These are phyloP conservation scores for Tachuris rubrigastra DNA, from an alignment of 2,113 vertebrate genomes.

Conservation along the genomic window DNA sequence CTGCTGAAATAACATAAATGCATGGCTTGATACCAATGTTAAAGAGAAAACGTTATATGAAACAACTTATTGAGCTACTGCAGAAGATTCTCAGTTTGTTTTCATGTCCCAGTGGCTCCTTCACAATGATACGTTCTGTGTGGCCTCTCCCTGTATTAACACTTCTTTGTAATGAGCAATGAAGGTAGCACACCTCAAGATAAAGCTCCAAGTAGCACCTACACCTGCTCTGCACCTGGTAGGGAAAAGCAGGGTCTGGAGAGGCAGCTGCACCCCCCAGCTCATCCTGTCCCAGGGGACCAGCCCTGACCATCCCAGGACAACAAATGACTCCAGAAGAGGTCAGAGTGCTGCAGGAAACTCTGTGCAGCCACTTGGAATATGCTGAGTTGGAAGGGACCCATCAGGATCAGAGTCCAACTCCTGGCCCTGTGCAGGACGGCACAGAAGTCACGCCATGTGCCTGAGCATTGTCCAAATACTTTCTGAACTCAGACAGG, in stretches of 20 bases:
- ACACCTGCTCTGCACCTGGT: background rate
- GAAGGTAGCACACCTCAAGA: fast-evolving
- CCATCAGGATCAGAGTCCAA: background rate
- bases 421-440: background rate
- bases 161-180: fast-evolving
- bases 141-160: fast-evolving
- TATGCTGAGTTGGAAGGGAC: background rate
- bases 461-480: fast-evolving
- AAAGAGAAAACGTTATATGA: background rate
- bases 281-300: background rate
- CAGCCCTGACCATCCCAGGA: fast-evolving
- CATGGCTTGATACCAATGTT: background rate
- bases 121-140: fast-evolving
- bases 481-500: background rate
- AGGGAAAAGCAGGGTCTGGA: fast-evolving
- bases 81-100: fast-evolving
- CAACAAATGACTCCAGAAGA: fast-evolving
- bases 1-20: background rate
- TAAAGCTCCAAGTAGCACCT: background rate
- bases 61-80: background rate
- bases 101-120: background rate
- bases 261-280: fast-evolving
- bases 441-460: background rate
- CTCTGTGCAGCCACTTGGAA: fast-evolving
- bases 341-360: fast-evolving